Evolutionary conservation across 2,113 vertebrate genomes (phyloP), one percentile per base, ranked within the genome.

Genomic region (Sceloporus undulatus): DNA sequence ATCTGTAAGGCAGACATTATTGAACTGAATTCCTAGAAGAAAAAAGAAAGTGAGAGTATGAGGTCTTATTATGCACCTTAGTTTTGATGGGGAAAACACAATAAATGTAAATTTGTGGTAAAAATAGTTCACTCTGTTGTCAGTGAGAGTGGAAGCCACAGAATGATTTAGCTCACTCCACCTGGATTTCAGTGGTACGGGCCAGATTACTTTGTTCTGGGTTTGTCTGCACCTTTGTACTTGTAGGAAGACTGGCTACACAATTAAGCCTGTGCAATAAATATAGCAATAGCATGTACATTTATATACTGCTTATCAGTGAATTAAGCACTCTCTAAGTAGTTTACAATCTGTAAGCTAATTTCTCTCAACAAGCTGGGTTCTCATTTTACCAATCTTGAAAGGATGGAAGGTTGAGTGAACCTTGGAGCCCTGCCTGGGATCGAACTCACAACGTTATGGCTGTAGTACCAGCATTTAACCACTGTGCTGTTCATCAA

Each of bases 211-310:
- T 89, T 89, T 65, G 38, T 19, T 21, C 70, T 85, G 68, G 40
- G 23, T 3, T 88, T 79, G 59, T 34, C 88, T 89, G 68, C 14
- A 4, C 29, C 48, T 79, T 40, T 79, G 73, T 74, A 79, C 38
- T 3, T 80, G 2, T 79, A 85, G 73, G 38, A 62, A 29, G n/a
- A 42, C 52, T 76, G 4, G 40, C 77, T 66, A 5, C 56, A 25
- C 48, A 42, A 10, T 88, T 82, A 21, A 74, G 34, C 23, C 38
- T 54, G 23, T 65, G 59, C 42, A 80, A 29, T 52, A 70, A 23
- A 65, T 65, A 73, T 18, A 62, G 59, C 18, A 13, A 6, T 48
- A 48, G 42, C 42, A 48, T 48, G 42, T 48, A 48, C 6, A 6
- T 48, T 48, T 48, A 4, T 48, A 48, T 48, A 48, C 42, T 48